Evolutionary conservation across 2,113 vertebrate species (phyloP).

Genomic region (Rhabdomys dilectus): DNA sequence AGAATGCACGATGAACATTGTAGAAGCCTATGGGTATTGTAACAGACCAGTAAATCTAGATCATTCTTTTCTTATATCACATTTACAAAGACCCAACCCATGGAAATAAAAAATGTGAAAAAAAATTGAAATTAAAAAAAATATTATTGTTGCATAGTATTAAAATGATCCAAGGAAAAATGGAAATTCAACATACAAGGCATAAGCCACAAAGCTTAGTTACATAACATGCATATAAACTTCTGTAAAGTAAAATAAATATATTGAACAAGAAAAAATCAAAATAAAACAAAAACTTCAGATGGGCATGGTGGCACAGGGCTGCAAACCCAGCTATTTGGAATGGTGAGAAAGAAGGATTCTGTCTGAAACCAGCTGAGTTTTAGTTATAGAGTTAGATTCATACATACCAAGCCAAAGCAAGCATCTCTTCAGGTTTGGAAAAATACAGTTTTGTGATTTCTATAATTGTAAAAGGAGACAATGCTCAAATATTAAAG

Average conservation of each 20-base stretch:
- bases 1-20: not conserved
- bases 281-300: not conserved
- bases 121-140: constrained; percentile 12
- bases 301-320: not conserved
- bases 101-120: not conserved
- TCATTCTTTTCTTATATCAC: not conserved
- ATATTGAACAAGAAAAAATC: not conserved
- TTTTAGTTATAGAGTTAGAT: not conserved
- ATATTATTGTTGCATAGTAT: not conserved
- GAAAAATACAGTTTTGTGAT: not conserved
- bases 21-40: not conserved
- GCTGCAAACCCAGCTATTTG: not conserved
- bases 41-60: not conserved
- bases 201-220: not conserved
- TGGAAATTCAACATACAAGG: not conserved
- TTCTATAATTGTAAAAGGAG: not conserved
- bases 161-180: not conserved
- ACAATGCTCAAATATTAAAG: not conserved
- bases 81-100: not conserved
- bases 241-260: not conserved
- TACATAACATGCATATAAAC: not conserved
- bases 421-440: not conserved
- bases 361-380: not conserved
- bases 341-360: not conserved
- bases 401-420: not conserved